Evolutionary conservation across 2,888 invertebrate genomes (phyloP).

Genomic region (Tipula confusa): DNA sequence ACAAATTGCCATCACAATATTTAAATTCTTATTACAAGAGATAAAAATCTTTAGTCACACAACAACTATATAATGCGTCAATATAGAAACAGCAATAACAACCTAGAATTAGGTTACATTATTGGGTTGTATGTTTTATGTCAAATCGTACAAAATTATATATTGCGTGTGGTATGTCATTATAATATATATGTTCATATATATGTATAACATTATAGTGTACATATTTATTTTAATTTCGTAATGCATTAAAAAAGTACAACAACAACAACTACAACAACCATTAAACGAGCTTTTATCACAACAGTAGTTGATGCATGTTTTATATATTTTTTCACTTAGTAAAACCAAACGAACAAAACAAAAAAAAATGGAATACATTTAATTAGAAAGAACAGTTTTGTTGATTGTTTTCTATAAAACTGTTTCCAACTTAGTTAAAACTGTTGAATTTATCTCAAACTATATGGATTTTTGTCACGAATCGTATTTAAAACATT

Average conservation of each 20-base stretch:
- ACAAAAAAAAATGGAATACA: background rate
- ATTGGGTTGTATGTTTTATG: background rate
- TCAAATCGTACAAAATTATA: background rate
- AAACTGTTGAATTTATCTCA: no score
- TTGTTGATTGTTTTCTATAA: background rate
- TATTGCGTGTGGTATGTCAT: background rate
- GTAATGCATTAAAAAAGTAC: background rate
- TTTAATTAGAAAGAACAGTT: background rate
- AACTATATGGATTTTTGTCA: no score
- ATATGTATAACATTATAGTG: background rate
- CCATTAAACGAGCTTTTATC: slow-evolving; percentile 12
- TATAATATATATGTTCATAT: background rate
- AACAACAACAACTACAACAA: background rate
- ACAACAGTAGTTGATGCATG: background rate
- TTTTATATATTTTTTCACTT: slow-evolving; percentile 8
- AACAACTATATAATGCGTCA: background rate
- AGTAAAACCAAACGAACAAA: background rate
- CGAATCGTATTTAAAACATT: no score
- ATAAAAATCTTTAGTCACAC: background rate
- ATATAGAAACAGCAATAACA: background rate
- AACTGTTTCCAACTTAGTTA: no score
- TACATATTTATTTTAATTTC: background rate
- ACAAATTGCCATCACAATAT: background rate
- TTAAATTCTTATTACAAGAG: no score
- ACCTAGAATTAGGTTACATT: background rate